Base-by-base conservation (phyloP, 2,888 invertebrate genomes). In the Dynastes hyllus region DNA sequence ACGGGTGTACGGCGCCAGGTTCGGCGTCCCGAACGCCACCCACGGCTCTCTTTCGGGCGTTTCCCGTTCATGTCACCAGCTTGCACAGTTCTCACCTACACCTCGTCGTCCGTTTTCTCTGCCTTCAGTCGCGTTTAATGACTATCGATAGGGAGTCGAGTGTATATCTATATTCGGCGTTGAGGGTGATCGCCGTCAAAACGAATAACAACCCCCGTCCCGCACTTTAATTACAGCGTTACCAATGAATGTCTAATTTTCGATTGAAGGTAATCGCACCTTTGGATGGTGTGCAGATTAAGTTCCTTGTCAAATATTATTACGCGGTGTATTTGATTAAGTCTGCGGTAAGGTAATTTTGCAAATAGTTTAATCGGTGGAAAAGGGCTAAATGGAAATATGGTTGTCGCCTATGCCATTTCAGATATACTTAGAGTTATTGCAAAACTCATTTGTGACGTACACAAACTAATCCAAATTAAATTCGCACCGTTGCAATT, bases 1-100 rank as follows among this genome's bases (percentile, higher is more conserved):
- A 81, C 81, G 78, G 73, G 69, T 27, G 61, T 67, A 58, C 51
- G 78, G 81, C 81, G 81, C 81, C 79, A 81, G 79, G 80, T 78
- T 80, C 80, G 80, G 65, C 80, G 80, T 77, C 77, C 75, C 79
- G 80, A 78, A 76, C 79, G 79, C 61, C 80, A 79, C 76, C 77
- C 77, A 37, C 70, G 78, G 71, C 40, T 67, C 45, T 45, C 37
- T 40, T 37, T 67, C 50, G 27, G 66, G 78, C 58, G 58, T 65
- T 76, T 76, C 76, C 63, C 78, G 78, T 78, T 78, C 78, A 71
- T 78, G 78, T 78, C 78, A 78, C 78, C 63, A 78, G 32, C 63
- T 78, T 78, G 78, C 50, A 78, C 78, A 58, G 71, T 78, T 70
- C 71, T 63, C 78, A 63, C 78, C 71, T 66, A 67, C 67, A 40